Evolutionary conservation across 2,888 invertebrate species (phyloP).

Genomic region (Listrodromus nycthemerus): DNA sequence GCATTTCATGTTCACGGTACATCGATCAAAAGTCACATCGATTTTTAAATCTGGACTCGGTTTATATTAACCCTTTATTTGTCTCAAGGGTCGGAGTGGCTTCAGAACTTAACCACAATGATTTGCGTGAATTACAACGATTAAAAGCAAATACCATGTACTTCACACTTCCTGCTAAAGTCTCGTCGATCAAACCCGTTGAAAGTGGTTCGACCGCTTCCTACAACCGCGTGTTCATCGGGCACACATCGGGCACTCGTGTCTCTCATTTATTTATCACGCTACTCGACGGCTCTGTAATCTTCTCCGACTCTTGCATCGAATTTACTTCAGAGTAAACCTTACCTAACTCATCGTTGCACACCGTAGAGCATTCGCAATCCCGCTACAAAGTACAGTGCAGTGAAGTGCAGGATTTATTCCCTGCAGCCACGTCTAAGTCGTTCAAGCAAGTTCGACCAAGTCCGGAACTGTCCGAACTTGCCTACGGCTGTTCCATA

Average conservation of each 20-base stretch:
- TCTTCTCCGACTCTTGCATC: background rate
- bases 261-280: background rate
- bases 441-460: no score
- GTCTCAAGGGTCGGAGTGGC: no score
- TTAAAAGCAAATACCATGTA: background rate
- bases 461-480: no score
- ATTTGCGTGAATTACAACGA: background rate
- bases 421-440: background rate
- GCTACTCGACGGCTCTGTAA: slow-evolving; percentile 1
- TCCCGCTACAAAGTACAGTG: background rate
- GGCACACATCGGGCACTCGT: background rate
- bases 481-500: no score
- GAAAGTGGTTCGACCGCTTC: background rate
- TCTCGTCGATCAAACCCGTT: background rate
- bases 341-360: background rate
- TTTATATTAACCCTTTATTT: no score
- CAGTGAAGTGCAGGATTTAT: background rate
- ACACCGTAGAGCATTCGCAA: background rate
- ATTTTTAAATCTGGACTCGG: no score
- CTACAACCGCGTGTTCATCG: background rate
- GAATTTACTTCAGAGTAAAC: background rate
- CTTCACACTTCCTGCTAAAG: background rate
- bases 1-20: no score
- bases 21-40: no score
- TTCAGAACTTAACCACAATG: no score